Evolutionary conservation across 2,888 invertebrate species (phyloP).

Genomic region (Heliconius cydno): DNA sequence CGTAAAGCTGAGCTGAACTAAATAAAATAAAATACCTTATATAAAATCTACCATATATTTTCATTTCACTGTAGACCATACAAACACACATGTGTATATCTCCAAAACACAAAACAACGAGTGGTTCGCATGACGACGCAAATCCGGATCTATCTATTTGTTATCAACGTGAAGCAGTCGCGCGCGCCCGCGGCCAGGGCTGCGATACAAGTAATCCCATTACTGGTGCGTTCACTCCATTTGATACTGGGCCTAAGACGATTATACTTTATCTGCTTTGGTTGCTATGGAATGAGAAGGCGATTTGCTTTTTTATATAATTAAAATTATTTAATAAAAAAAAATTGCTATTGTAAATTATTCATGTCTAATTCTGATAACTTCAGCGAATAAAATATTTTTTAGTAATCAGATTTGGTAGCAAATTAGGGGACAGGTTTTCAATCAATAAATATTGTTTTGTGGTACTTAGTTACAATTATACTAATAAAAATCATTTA

Average conservation of each 20-base stretch:
- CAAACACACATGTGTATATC: not conserved
- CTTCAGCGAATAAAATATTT: too few species aligned
- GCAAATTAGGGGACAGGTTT: too few species aligned
- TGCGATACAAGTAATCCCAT: conserved; percentile 71
- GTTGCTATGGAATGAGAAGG: not conserved
- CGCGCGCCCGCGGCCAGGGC: conserved; percentile 70
- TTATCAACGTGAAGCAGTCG: conserved; percentile 81
- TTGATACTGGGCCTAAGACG: conserved; percentile 52
- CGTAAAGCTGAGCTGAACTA: not conserved
- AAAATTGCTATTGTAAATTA: too few species aligned
- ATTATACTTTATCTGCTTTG: conserved; percentile 32
- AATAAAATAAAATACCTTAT: too few species aligned
- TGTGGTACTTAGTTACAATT: too few species aligned
- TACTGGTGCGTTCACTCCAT: conserved; percentile 71
- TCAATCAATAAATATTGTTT: too few species aligned
- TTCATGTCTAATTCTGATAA: too few species aligned
- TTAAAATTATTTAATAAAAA: too few species aligned
- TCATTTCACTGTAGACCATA: not conserved
- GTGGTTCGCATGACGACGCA: conserved; percentile 78
- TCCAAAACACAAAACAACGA: conserved; percentile 29
- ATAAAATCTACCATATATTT: not conserved
- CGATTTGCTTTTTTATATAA: too few species aligned
- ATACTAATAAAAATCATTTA: too few species aligned
- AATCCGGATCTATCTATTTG: conserved; percentile 83
- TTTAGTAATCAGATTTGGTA: too few species aligned